Conservation (phyloP, 2,797 vertebrate genomes). For the Petrocephalus schoutedeni region DNA sequence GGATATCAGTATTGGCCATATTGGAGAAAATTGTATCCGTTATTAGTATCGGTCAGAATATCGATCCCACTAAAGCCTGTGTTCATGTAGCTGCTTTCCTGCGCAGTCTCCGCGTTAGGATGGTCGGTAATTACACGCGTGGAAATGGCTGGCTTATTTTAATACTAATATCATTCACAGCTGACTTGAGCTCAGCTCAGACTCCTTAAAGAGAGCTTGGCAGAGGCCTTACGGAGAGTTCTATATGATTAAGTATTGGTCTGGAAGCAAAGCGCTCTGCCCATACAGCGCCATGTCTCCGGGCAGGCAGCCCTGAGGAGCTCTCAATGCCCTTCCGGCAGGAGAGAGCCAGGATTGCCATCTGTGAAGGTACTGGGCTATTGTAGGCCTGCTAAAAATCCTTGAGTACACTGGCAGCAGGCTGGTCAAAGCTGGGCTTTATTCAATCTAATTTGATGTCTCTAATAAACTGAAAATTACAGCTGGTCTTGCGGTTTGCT, state of each 20-base stretch:
- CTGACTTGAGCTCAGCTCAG: slow-evolving; percentile 5
- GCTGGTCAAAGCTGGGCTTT: background rate
- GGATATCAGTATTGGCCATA: background rate
- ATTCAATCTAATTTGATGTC: background rate
- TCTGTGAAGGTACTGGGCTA: slow-evolving; percentile 22
- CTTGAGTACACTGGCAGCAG: background rate
- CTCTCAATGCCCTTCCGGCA: slow-evolving; percentile 1
- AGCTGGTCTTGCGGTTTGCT: background rate
- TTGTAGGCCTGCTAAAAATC: slow-evolving; percentile 23
- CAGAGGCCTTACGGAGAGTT: slow-evolving; percentile 14
- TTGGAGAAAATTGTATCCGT: background rate
- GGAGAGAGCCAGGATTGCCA: background rate
- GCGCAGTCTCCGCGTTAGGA: background rate
- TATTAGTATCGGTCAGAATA: background rate
- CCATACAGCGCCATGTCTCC: slow-evolving; percentile 21
- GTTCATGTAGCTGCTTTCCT: background rate
- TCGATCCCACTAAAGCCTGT: background rate
- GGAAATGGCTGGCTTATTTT: background rate
- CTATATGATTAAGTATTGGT: slow-evolving; percentile 26
- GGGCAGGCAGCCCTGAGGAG: slow-evolving; percentile 24
- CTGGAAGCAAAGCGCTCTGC: slow-evolving; percentile 16
- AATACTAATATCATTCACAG: slow-evolving; percentile 16
- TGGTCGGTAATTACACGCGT: background rate
- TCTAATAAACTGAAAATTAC: background rate
- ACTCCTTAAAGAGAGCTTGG: slow-evolving; percentile 13